Base-by-base conservation (phyloP, 1,140 invertebrate genomes). In the Panonychus citri region DNA sequence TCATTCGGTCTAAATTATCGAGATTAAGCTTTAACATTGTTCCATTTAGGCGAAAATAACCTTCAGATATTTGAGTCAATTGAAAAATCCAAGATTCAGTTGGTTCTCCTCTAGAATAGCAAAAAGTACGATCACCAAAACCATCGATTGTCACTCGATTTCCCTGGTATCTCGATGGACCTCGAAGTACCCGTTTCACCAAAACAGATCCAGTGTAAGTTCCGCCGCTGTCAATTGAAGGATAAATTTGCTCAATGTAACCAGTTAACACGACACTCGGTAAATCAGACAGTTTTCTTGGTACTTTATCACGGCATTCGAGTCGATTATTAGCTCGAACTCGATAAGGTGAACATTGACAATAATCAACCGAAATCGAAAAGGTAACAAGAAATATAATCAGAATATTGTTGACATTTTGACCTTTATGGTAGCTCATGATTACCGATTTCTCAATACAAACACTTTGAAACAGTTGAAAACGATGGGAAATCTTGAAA, bases 71-170 rank as follows among this genome's bases (percentile, higher is more conserved):
- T 13, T 53, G 60, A 28, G 46, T 55, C 25, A 63, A 39, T 12
- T 61, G 49, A 28, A 62, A 63, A 40, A 63, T 62, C 55, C 61
- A 60, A 1, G 57, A 48, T 51, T 63, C 62, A 19, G 37, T 46
- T 46, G 37, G 15, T 5, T 42, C 17, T 13, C 19, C 49, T 26
- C 59, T 55, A n/a, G 59, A 57, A 10, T 54, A 15, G 43, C 62
- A 63, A 34, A 60, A 56, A 26, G 56, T 50, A 26, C 19, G 1
- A 50, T 57, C 55, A 17, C 62, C 62, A 28, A 63, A 60, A 2
- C 62, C 62, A 52, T 59, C 55, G 4, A 63, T 56, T 15, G 61
- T 56, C 3, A 63, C 53, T 2, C 54, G 34, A 40, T 26, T 57
- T 50, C 57, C 34, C 58, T 57, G 3, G 42, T 59, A 40, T 49